Evolutionary conservation across 2,797 vertebrate genomes (phyloP).

Genomic region (Mus spretus): DNA sequence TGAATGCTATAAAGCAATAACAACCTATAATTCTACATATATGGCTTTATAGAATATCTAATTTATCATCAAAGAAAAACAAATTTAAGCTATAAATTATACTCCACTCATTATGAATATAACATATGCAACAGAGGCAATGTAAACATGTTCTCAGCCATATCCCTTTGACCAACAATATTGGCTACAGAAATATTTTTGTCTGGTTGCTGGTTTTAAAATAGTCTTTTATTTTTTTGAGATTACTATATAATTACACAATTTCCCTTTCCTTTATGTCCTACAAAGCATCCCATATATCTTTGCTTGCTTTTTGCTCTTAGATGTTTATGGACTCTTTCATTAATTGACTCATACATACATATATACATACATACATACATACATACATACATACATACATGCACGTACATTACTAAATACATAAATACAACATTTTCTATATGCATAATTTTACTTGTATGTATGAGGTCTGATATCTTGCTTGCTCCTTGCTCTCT

Average conservation of each 20-base stretch:
- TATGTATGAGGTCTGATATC: not conserved
- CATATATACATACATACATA: not conserved
- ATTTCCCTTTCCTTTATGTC: not conserved
- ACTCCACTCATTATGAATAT: not conserved
- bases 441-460: not conserved
- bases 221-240: not conserved
- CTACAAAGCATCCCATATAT: not conserved
- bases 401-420: not conserved
- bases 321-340: not conserved
- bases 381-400: not conserved
- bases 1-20: not conserved
- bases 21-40: not conserved
- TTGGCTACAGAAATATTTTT: not conserved
- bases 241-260: too few relatives aligned
- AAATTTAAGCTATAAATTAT: constrained; percentile 46
- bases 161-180: not conserved
- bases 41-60: not conserved
- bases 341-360: not conserved
- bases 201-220: not conserved
- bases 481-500: not conserved
- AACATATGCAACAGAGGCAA: not conserved
- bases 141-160: not conserved
- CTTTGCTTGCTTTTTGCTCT: not conserved
- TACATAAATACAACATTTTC: not conserved
- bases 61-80: constrained; percentile 37